Evolutionary conservation across 1,140 invertebrate species (phyloP).

Genomic region (roundworm (Caenorhabditis elegans)): DNA sequence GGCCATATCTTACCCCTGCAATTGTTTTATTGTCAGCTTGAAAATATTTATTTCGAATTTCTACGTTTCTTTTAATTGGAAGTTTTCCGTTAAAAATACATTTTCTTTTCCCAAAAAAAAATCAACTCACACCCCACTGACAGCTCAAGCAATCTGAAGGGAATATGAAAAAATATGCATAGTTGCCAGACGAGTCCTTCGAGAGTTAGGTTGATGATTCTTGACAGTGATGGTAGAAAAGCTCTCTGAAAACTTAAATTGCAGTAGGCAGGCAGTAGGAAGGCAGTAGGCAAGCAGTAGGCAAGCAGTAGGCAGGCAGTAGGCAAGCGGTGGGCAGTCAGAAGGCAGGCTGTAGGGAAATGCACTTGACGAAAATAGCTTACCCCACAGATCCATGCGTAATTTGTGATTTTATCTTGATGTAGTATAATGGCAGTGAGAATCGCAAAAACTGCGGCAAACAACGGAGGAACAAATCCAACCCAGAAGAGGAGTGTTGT

Average conservation of each 20-base stretch:
- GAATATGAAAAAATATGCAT: conserved; percentile 45
- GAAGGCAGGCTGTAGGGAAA: too few relatives aligned
- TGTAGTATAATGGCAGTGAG: conserved; percentile 38
- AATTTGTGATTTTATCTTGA: conserved; percentile 43
- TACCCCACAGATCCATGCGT: conserved; percentile 48
- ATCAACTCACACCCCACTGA: conserved; percentile 40
- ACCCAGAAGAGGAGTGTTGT: conserved; percentile 38
- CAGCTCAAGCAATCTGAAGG: conserved; percentile 41
- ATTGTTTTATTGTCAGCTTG: not conserved
- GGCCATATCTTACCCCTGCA: conserved; percentile 38
- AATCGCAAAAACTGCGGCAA: conserved; percentile 41
- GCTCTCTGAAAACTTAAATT: conserved; percentile 38
- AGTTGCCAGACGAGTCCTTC: conserved; percentile 48
- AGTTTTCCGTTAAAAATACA: too few relatives aligned
- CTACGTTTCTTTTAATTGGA: not conserved
- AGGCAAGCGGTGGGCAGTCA: too few relatives aligned
- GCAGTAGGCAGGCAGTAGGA: too few relatives aligned
- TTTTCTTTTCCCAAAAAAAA: too few relatives aligned
- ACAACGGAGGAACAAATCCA: conserved; percentile 47
- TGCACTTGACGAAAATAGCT: not conserved
- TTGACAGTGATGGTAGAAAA: conserved; percentile 43
- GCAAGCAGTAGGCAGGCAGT: too few relatives aligned
- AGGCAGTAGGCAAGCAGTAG: too few relatives aligned
- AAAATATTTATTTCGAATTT: not conserved
- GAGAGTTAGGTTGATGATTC: conserved; percentile 45